Base-by-base conservation (phyloP, 2,797 vertebrate genomes). In the Sparus aurata region DNA sequence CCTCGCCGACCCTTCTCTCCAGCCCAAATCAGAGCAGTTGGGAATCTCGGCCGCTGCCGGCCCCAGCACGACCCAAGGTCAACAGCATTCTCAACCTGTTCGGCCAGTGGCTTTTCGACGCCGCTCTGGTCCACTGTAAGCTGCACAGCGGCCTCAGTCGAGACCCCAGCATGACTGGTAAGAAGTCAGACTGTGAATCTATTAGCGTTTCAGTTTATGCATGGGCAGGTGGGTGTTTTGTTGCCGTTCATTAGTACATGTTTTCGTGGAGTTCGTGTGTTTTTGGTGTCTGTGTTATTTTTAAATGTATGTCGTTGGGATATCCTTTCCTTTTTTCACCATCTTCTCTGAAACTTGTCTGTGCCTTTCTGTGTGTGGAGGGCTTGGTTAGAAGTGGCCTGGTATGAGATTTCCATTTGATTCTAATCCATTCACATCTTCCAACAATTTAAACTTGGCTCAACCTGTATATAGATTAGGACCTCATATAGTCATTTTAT, bases 71-170 rank as follows among this genome's bases (percentile, higher is more conserved):
- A 85, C 97, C 98, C 30, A 98, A 97, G 92, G 98, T 99, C 95
- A 98, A 99, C 96, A 98, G 97, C 95, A 97, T 99, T 93, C 95
- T 99, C 90, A 98, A 99, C 93, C 96, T 99, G 77, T 99, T 99
- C 66, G 98, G 97, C 90, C 98, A 98, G 0, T 99, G 98, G 98
- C 94, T 99, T 64, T 98, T 99, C 72, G 98, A 99, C 70, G 98
- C 98, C 47, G 96, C 97, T 12, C 95, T 99, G 89, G 97, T 99
- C 91, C 97, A 98, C 93, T 99, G 98, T 96, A 98, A 97, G 92
- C 97, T 98, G 88, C 97, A 99, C 92, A 98, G 97, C 65, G 97
- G 97, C 86, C 96, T 98, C 89, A 98, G 96, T 92, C 95, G 97
- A 94, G 98, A 99, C 94, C 96, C 96, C 92, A 99, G 97, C 94